Evolutionary conservation across 2,113 vertebrate species (phyloP).

Genomic region (Vulpes vulpes): DNA sequence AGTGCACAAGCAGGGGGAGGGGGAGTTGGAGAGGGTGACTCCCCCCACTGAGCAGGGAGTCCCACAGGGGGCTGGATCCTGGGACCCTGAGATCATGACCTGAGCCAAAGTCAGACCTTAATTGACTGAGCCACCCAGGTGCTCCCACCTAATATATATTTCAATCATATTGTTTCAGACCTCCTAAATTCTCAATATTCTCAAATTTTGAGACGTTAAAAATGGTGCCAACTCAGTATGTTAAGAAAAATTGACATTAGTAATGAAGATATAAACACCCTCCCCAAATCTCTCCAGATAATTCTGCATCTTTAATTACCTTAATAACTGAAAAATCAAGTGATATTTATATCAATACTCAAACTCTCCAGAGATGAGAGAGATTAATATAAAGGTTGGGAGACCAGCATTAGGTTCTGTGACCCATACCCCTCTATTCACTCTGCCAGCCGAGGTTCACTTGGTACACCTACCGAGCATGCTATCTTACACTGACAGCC

Average conservation of each 20-base stretch:
- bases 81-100: not conserved
- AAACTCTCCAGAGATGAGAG: not conserved
- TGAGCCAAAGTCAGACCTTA: not conserved
- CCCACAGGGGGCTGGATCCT: not conserved
- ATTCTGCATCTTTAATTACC: not conserved
- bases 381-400: not conserved
- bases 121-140: not conserved
- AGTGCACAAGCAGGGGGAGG: not conserved
- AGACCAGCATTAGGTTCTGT: not conserved
- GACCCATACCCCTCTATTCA: not conserved
- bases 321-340: not conserved
- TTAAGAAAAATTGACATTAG: not conserved
- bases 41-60: not conserved
- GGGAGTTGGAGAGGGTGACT: not conserved
- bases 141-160: not conserved
- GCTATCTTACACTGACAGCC: not conserved
- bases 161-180: not conserved
- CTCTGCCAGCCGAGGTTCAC: not conserved
- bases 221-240: not conserved
- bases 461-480: not conserved
- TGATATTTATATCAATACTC: constrained; percentile 3
- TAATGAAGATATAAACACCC: not conserved
- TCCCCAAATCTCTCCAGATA: not conserved
- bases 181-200: not conserved
- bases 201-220: constrained; percentile 14